Conservation (phyloP, 2,113 vertebrate species). For the Manacus vitellinus region DNA sequence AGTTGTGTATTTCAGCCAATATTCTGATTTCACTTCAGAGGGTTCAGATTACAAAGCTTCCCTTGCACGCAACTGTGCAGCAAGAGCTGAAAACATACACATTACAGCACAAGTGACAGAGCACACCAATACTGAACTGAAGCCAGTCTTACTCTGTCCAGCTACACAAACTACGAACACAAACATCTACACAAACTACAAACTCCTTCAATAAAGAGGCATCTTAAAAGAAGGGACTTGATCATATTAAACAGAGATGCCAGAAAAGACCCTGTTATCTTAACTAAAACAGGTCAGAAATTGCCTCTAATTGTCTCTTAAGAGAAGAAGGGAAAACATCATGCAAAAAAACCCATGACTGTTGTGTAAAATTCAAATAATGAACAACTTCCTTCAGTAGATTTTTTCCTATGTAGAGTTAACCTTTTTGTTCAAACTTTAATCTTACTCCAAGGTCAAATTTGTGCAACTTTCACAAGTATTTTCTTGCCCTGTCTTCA, state of each 20-base stretch:
- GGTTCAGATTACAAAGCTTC: neutral
- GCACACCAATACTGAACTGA: neutral
- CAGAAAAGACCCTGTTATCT: neutral
- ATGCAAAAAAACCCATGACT: neutral
- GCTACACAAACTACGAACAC: neutral
- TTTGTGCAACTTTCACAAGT: neutral
- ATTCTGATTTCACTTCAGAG: neutral
- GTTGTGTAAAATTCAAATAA: neutral
- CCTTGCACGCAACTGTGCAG: neutral
- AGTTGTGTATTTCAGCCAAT: neutral
- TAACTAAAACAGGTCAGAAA: neutral
- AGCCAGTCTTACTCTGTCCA: neutral
- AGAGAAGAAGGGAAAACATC: neutral
- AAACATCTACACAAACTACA: neutral
- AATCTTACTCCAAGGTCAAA: neutral
- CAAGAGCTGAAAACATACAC: neutral
- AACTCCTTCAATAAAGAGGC: neutral
- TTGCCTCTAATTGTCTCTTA: neutral
- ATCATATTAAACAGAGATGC: neutral
- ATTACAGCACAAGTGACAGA: neutral
- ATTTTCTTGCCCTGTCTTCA: neutral
- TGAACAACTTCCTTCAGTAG: neutral
- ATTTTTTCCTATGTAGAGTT: neutral
- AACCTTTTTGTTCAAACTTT: neutral
- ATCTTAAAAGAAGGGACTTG: neutral